Base-by-base conservation (phyloP, 2,113 vertebrate genomes). In the Plecotus auritus region DNA sequence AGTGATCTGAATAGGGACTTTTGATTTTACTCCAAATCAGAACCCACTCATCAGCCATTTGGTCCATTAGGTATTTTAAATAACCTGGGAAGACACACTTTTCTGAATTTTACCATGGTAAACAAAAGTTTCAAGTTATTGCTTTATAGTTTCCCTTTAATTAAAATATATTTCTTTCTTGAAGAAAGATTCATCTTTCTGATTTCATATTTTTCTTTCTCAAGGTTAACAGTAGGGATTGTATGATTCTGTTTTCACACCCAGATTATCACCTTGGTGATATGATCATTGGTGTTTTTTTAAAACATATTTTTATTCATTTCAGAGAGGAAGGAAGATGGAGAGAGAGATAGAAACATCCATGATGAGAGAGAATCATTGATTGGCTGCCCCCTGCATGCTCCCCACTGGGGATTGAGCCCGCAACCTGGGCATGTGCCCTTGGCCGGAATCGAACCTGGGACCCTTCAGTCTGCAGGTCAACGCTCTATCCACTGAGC, bases 91-190 rank as follows among this genome's bases (percentile, higher is more conserved):
- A 66, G 59, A 77, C 2, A 83, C 4, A 26, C 17, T 85, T 94
- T 35, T 69, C 70, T 61, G 40, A 87, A 45, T 30, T 95, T 12
- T 49, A 69, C 56, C 42, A 56, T 42, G 17, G 23, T 59, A 59
- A 95, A 47, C 59, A 76, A 42, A 94, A 42, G 23, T 51, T 86
- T 35, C 26, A 90, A 69, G 32, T 23, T 13, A 74, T 82, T 84
- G 77, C 72, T 45, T 81, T 93, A 83, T 35, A 72, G 40, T 67
- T 84, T 88, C 40, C 72, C 37, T 92, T 90, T 47, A 64, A 13
- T 85, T 59, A 85, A 61, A 88, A 18, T 56, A 18, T 13, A 54
- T 59, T 85, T 95, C 28, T 88, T 69, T 81, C 88, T 92, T 95
- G 70, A 95, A 80, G 35, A 64, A 42, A 64, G 49, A 49, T 40